Percentiles rank a stretch among this genome's conserved stretches.
phyloP scores from a whole-genome alignment of 2,113 vertebrate species.

The Dicrurus megarhynchus region DNA sequence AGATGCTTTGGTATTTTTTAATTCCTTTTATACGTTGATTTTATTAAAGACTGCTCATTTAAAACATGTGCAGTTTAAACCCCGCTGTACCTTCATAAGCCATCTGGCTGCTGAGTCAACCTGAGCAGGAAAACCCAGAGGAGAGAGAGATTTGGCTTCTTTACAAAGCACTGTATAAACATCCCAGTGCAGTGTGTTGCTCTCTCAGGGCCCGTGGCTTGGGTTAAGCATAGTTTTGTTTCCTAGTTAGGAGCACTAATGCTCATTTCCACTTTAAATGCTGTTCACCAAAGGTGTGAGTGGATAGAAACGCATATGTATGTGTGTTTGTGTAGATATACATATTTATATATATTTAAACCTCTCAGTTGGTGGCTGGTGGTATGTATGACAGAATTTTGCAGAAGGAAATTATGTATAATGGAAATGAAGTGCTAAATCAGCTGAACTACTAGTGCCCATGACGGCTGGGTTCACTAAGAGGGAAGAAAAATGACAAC shows the following conservation, averaged over 20 bases:
- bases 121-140: conserved; percentile 62
- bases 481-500: not conserved
- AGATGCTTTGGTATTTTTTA: not conserved
- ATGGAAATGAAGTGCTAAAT: not conserved
- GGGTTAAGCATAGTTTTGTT: not conserved
- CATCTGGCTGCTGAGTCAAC: conserved; percentile 73
- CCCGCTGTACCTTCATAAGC: conserved; percentile 23
- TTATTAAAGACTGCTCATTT: conserved; percentile 46
- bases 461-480: not conserved
- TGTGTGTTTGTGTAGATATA: not conserved
- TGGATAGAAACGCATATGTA: not conserved
- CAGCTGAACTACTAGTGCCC: not conserved
- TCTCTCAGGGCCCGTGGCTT: not conserved
- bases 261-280: not conserved
- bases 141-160: conserved; percentile 41
- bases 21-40: conserved; percentile 18
- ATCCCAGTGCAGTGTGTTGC: not conserved
- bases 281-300: not conserved
- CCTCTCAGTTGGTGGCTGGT: not conserved
- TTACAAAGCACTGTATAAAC: conserved; percentile 38
- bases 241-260: not conserved
- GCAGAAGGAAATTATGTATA: not conserved
- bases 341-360: not conserved
- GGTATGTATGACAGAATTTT: not conserved
- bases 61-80: conserved; percentile 24